A percentile compares a stretch with the other conserved stretches of the same genome.
Evolutionary conservation across 2,888 invertebrate species (phyloP).

Genomic region (Protodeltote pygarga): DNA sequence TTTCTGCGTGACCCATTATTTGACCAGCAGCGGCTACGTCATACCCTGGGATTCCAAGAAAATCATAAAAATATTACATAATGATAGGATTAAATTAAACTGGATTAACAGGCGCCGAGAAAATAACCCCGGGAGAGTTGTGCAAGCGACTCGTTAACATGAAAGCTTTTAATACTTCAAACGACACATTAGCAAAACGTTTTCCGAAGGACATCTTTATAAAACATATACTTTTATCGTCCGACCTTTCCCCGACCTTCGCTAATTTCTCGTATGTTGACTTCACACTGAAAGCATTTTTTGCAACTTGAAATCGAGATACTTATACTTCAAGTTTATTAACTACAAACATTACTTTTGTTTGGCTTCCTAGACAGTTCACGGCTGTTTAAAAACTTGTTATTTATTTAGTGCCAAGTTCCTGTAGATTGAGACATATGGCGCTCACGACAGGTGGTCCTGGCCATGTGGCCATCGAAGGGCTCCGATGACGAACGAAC

Average conservation of each 20-base stretch:
- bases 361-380: constrained; percentile 69
- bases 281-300: constrained; percentile 29
- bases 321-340: constrained; percentile 37
- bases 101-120: constrained; percentile 48
- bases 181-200: constrained; percentile 61
- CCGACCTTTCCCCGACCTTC: constrained; percentile 46
- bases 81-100: constrained; percentile 62
- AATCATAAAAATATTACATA: constrained; percentile 76
- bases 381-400: constrained; percentile 57
- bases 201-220: constrained; percentile 53
- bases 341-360: constrained; percentile 46
- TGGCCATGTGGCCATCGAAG: constrained; percentile 78
- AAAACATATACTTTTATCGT: constrained; percentile 50
- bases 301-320: constrained; percentile 31
- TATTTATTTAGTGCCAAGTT: constrained; percentile 42
- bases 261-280: constrained; percentile 42
- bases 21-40: constrained; percentile 63
- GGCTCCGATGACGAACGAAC: constrained; percentile 71
- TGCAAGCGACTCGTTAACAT: constrained; percentile 63
- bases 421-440: constrained; percentile 60
- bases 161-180: constrained; percentile 71
- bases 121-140: constrained; percentile 60
- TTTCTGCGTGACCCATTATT: constrained; percentile 79
- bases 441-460: constrained; percentile 72
- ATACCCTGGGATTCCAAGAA: constrained; percentile 67